Percentiles rank a stretch among this genome's conserved stretches.
These are phyloP conservation scores for Volucella inanis DNA, from an alignment of 2,888 invertebrate species.

Conservation along the genomic window DNA sequence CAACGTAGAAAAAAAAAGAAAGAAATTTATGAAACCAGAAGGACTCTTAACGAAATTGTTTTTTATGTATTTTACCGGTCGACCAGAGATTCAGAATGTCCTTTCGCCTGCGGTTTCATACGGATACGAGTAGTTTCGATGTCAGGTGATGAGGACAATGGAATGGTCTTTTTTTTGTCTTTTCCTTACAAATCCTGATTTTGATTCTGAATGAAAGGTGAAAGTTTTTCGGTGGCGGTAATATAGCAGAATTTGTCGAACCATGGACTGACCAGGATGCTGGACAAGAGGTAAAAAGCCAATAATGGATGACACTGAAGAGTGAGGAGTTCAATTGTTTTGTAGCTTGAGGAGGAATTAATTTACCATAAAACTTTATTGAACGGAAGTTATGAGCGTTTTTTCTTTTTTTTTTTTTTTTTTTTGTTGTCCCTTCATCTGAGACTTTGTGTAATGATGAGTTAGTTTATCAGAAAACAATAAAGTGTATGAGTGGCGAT, in stretches of 20 bases:
- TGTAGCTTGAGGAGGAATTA: conserved; percentile 51
- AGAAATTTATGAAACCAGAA: conserved; percentile 59
- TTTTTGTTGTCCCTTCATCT: not conserved
- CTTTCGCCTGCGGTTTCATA: conserved; percentile 53
- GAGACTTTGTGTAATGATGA: too few relatives aligned
- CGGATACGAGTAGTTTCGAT: conserved; percentile 26
- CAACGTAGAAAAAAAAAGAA: conserved; percentile 21
- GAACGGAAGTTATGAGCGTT: conserved; percentile 59
- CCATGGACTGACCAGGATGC: not conserved
- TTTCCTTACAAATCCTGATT: not conserved
- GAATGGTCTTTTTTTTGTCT: conserved; percentile 22
- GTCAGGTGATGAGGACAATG: conserved; percentile 45
- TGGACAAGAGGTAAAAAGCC: conserved; percentile 33
- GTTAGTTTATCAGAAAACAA: too few relatives aligned
- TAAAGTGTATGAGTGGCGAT: too few relatives aligned
- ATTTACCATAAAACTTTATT: conserved; percentile 67
- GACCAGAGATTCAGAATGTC: conserved; percentile 66
- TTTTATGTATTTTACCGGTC: conserved; percentile 73
- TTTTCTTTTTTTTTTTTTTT: conserved; percentile 4
- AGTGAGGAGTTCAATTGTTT: conserved; percentile 42
- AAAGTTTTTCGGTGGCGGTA: conserved; percentile 20
- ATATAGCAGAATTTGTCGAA: conserved; percentile 27
- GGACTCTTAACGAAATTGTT: conserved; percentile 75
- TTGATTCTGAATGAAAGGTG: conserved; percentile 14
- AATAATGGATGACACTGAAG: conserved; percentile 27